Base-by-base conservation (phyloP, 2,797 vertebrate species). In the Acropternis orthonyx region DNA sequence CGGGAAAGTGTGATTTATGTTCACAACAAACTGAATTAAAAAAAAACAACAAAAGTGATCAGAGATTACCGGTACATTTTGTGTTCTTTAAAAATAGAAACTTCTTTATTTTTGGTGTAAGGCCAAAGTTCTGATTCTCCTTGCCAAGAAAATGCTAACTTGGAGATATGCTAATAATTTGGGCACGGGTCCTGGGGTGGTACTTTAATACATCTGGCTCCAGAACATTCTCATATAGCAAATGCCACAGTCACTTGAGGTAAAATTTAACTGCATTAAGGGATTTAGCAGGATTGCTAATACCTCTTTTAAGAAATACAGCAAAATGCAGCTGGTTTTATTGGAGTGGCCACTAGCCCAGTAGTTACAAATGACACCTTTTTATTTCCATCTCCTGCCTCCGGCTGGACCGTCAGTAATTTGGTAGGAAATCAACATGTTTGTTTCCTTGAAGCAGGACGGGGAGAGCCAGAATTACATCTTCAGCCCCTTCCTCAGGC, bases 1-100 rank as follows among this genome's bases (percentile, higher is more conserved):
- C 27, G 23, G 78, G 85, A 76, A 56, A 54, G 67, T 71, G 76
- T 94, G 90, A 96, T 95, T 96, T 95, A 91, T 91, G 78, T 77
- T 91, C 94, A 84, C 89, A 88, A 83, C 88, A 90, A 93, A 79
- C 56, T 48, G 68, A 85, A 89, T 85, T 62, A 86, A 69, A 16
- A n/a, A 39, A 59, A 78, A 85, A 68, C 63, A 37, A 37, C 37
- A 48, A 41, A 84, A 73, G 26, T 48, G 46, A 89, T 94, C 74
- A 84, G 68, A 89, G 65, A 61, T 94, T 92, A 93, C 54, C 79
- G 61, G 41, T 82, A 43, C 62, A 48, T 90, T 95, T 93, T 69
- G 51, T 7, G 3, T 56, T 90, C 61, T 41, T 78, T 36, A 94
- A 62, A 90, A 79, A 68, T 44, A 8, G 2, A 46, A 49, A 65